Percentiles rank a stretch among this genome's conserved stretches.
Evolutionary conservation across 2,888 invertebrate genomes (phyloP).

Genomic region (Oscheius sp.): DNA sequence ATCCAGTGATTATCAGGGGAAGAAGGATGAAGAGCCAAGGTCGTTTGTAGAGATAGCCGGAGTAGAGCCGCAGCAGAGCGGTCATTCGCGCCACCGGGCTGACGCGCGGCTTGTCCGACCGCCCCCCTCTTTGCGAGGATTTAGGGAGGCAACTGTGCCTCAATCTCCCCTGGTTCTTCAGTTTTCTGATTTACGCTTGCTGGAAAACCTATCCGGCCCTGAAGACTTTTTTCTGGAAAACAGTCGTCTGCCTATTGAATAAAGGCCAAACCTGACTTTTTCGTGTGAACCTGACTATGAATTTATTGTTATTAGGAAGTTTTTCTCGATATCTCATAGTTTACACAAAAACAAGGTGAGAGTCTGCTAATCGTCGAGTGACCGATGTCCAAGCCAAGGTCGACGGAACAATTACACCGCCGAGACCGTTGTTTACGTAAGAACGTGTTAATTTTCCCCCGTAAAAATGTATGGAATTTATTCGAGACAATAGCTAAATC

Average conservation of each 20-base stretch:
- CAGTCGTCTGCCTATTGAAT: no score
- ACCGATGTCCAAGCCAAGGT: no score
- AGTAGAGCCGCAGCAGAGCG: constrained; percentile 35
- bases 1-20: constrained; percentile 49
- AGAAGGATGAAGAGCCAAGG: constrained; percentile 48
- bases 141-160: constrained; percentile 5
- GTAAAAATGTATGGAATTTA: not conserved
- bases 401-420: no score
- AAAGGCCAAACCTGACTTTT: not conserved
- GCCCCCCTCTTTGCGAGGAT: constrained; percentile 1
- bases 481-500: not conserved
- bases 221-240: no score
- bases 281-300: not conserved
- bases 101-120: constrained; percentile 11
- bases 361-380: no score
- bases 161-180: not conserved
- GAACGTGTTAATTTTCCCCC: no score
- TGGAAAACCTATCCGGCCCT: no score
- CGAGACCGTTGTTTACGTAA: no score
- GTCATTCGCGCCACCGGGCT: constrained; percentile 23
- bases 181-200: no score
- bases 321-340: no score
- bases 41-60: constrained; percentile 38
- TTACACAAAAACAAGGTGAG: no score
- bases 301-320: no score